Conservation (phyloP, 1,140 invertebrate species). For the Agrilus planipennis region DNA sequence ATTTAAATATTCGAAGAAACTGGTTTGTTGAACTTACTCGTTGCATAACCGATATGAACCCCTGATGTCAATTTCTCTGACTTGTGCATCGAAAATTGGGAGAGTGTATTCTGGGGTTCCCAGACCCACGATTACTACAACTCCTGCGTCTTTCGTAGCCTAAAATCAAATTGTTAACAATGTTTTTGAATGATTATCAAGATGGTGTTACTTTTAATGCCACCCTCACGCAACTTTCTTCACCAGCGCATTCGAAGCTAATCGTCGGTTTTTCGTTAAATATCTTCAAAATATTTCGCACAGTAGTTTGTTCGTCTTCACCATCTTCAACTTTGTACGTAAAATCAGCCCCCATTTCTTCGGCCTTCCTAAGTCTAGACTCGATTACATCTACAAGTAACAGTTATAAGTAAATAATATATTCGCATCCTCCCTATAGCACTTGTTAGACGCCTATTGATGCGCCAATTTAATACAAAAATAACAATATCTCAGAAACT, state of each 20-base stretch:
- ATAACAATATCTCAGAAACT: too few species aligned
- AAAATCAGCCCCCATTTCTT: slow-evolving; percentile 68
- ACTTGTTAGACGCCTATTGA: too few species aligned
- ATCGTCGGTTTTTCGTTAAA: slow-evolving; percentile 58
- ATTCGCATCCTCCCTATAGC: too few species aligned
- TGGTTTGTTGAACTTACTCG: slow-evolving; percentile 36
- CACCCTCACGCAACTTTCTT: slow-evolving; percentile 59
- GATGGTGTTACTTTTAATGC: slow-evolving; percentile 66
- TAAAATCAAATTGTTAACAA: not conserved
- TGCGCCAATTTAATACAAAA: too few species aligned
- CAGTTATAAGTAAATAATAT: slow-evolving; percentile 60
- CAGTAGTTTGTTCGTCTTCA: slow-evolving; percentile 43
- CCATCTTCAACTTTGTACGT: slow-evolving; percentile 40
- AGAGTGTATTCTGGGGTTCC: slow-evolving; percentile 62
- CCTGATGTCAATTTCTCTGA: slow-evolving; percentile 75
- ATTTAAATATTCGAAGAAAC: slow-evolving; percentile 1
- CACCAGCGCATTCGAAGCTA: slow-evolving; percentile 78
- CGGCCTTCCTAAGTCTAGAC: slow-evolving; percentile 63
- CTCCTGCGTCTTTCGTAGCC: slow-evolving; percentile 36
- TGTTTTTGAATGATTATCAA: slow-evolving; percentile 45
- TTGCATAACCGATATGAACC: slow-evolving; percentile 85
- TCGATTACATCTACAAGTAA: slow-evolving; percentile 56
- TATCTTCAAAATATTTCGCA: slow-evolving; percentile 45
- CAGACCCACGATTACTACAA: slow-evolving; percentile 71
- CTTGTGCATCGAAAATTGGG: slow-evolving; percentile 64